Evolutionary conservation across 2,113 vertebrate species (phyloP), one percentile per base, ranked within the genome.

Genomic region (Sporophila hypoxantha): DNA sequence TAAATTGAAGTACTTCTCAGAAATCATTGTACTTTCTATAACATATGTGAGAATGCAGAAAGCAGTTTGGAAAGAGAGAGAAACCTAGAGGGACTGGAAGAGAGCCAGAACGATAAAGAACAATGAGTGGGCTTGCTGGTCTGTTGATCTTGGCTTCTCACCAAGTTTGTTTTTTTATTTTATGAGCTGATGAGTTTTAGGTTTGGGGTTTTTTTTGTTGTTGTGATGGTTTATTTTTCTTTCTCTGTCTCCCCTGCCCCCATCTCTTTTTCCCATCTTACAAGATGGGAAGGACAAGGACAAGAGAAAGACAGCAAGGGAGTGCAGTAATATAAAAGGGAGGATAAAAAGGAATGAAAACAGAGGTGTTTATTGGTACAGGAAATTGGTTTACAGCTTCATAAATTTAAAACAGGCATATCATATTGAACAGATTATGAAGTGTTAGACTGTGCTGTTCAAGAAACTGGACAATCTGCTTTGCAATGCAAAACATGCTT

Each of bases 61-160:
- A 95, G 67, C 89, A 88, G 94, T 95, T 64, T 94, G 88, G 80
- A 86, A 76, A 65, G 74, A 77, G 69, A 90, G 23, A 87, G 77
- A 68, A 94, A 89, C 88, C 85, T 92, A 88, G 88, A 88, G 83
- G 89, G 74, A 37, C 85, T 95, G 94, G 92, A 85, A 81, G 76
- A 30, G 39, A 91, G 89, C 92, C 94, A 94, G 84, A 88, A 26
- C 0, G 5, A 88, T 94, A 90, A 95, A 91, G 92, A 95, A 95
- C 92, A 94, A 92, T 94, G 94, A 95, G 90, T 84, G 67, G 85
- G 88, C 92, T 95, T 92, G 76, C 89, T 95, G 94, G 80, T 95
- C 92, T 95, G 95, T 88, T 95, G 94, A 82, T 94, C 92, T 95
- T 95, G 93, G 92, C 92, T 78, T 86, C 76, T 91, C 27, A 92